Conservation (phyloP, 2,888 invertebrate genomes). For the Morpho helenor region DNA sequence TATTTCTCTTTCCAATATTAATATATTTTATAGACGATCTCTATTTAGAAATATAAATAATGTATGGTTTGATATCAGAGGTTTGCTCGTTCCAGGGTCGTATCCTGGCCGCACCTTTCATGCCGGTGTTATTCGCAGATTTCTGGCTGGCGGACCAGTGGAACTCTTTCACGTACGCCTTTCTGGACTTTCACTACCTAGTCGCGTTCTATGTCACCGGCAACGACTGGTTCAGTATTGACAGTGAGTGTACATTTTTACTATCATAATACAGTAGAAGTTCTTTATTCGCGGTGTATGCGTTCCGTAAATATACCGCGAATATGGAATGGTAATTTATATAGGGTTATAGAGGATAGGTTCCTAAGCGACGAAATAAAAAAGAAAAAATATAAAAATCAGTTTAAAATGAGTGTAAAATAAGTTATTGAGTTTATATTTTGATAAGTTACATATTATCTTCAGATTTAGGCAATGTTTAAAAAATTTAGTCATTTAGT, state of each 20-base stretch:
- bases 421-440: no score
- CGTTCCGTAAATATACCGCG: not conserved
- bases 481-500: no score
- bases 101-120: conserved; percentile 93
- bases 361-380: no score
- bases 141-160: conserved; percentile 99
- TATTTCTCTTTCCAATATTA: no score
- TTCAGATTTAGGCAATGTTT: no score
- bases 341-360: no score
- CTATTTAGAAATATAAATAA: no score
- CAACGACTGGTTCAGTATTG: conserved; percentile 84
- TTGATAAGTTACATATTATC: no score
- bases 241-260: conserved; percentile 50
- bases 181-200: conserved; percentile 96
- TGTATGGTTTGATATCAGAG: not conserved
- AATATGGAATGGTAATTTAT: no score
- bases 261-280: not conserved
- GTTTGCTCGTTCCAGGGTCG: conserved; percentile 80
- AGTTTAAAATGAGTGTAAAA: no score
- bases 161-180: conserved; percentile 93
- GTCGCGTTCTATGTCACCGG: conserved; percentile 94
- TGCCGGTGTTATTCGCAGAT: conserved; percentile 96
- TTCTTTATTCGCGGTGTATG: not conserved
- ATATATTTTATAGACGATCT: no score
- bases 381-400: no score